Evolutionary conservation across 2,888 invertebrate genomes (phyloP).

Genomic region (Mystacides longicornis): DNA sequence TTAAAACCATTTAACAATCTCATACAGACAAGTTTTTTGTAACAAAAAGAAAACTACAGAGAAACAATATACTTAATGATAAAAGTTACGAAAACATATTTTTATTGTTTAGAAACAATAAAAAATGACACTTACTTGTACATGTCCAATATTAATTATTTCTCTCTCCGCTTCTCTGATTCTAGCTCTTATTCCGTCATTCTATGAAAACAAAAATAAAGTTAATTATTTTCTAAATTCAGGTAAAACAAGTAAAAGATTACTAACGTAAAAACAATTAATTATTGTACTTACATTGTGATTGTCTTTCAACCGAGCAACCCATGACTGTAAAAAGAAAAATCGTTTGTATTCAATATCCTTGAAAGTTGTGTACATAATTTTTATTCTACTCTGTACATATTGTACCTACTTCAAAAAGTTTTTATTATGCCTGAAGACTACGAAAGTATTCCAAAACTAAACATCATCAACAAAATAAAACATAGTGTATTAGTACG

Average conservation of each 20-base stretch:
- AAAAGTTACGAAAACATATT: no score
- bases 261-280: background rate
- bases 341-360: conserved; percentile 4
- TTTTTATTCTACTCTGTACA: background rate
- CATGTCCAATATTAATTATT: conserved; percentile 50
- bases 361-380: background rate
- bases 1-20: no score
- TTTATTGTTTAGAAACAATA: no score
- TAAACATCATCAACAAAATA: conserved; percentile 1
- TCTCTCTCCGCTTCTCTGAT: conserved; percentile 53
- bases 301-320: conserved; percentile 49
- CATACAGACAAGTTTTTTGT: no score
- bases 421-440: background rate
- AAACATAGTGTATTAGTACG: background rate
- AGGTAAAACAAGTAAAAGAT: background rate
- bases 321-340: conserved; percentile 43
- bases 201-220: conserved; percentile 34
- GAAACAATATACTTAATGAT: no score
- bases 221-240: background rate
- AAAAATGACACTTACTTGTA: conserved; percentile 49
- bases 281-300: conserved; percentile 41
- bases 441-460: conserved; percentile 21
- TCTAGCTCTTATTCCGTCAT: conserved; percentile 45
- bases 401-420: conserved; percentile 1
- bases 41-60: no score